These are phyloP conservation scores for Drosophila lini DNA, from an alignment of 1,140 invertebrate genomes.

Conservation along the genomic window DNA sequence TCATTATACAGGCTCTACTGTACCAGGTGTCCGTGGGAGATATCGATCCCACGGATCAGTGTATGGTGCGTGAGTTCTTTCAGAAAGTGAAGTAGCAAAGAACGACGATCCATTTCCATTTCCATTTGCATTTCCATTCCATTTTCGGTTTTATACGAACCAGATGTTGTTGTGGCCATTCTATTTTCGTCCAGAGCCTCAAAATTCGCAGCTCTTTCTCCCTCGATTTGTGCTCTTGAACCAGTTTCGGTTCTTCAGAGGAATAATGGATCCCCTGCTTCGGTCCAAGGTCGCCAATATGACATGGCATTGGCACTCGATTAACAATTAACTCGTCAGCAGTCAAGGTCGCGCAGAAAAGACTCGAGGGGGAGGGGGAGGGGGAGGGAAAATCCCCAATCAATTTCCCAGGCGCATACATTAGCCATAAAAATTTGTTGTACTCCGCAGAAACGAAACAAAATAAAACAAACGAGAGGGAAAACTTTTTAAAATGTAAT, in stretches of 20 bases:
- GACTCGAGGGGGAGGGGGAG: no score
- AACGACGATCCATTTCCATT: constrained; percentile 47
- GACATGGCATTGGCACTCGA: constrained; percentile 56
- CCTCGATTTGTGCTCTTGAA: constrained; percentile 60
- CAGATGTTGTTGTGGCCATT: constrained; percentile 55
- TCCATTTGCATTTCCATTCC: constrained; percentile 15
- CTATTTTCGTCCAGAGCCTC: constrained; percentile 64
- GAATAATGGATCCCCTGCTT: constrained; percentile 61
- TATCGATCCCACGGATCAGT: constrained; percentile 56
- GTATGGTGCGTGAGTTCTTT: constrained; percentile 49
- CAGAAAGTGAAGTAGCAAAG: constrained; percentile 23
- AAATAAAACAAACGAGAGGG: constrained; percentile 59
- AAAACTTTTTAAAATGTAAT: constrained; percentile 81
- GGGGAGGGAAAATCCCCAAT: constrained; percentile 21
- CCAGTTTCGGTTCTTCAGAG: constrained; percentile 37
- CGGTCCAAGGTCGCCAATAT: constrained; percentile 59
- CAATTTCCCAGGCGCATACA: constrained; percentile 75
- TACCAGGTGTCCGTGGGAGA: constrained; percentile 47
- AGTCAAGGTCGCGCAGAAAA: constrained; percentile 40
- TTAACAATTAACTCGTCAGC: constrained; percentile 44
- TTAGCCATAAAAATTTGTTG: constrained; percentile 72
- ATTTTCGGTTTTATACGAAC: constrained; percentile 61
- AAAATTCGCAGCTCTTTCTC: constrained; percentile 43
- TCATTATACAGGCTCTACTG: constrained; percentile 58
- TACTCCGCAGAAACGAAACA: constrained; percentile 26